Conservation (phyloP, 2,888 invertebrate genomes). For the Stomorhina lunata region DNA sequence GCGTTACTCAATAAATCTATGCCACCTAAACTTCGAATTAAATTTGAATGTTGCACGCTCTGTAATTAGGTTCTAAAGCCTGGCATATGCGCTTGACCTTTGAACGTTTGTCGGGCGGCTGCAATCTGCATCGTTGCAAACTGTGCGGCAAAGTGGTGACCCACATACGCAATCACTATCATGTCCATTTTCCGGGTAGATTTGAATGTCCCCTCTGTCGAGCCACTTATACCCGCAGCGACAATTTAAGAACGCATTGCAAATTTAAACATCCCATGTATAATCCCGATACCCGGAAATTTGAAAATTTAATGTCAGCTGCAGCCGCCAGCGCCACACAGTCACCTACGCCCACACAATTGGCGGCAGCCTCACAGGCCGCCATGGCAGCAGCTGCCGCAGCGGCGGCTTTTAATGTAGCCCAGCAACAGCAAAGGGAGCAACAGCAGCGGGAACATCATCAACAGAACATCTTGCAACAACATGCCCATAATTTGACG, state of each 20-base stretch:
- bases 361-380: conserved; percentile 80
- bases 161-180: conserved; percentile 96
- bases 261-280: conserved; percentile 94
- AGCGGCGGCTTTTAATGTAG: conserved; percentile 76
- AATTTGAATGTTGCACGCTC: conserved; percentile 1
- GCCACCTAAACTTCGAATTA: conserved; percentile 33
- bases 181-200: conserved; percentile 95
- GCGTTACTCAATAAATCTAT: conserved; percentile 58
- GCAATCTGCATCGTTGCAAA: conserved; percentile 96
- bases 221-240: conserved; percentile 94
- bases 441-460: conserved; percentile 74
- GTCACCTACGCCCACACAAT: conserved; percentile 82
- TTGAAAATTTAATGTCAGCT: conserved; percentile 86
- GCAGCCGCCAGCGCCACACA: conserved; percentile 81
- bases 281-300: conserved; percentile 92
- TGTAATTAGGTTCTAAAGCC: conserved; percentile 93
- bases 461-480: conserved; percentile 70
- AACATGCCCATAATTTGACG: conserved; percentile 71
- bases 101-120: conserved; percentile 95
- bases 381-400: conserved; percentile 80
- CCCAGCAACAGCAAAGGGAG: conserved; percentile 73
- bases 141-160: conserved; percentile 96
- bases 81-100: conserved; percentile 97
- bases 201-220: conserved; percentile 95
- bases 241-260: conserved; percentile 95